Base-by-base conservation (phyloP, 2,888 invertebrate genomes). In the Heliconius sara region DNA sequence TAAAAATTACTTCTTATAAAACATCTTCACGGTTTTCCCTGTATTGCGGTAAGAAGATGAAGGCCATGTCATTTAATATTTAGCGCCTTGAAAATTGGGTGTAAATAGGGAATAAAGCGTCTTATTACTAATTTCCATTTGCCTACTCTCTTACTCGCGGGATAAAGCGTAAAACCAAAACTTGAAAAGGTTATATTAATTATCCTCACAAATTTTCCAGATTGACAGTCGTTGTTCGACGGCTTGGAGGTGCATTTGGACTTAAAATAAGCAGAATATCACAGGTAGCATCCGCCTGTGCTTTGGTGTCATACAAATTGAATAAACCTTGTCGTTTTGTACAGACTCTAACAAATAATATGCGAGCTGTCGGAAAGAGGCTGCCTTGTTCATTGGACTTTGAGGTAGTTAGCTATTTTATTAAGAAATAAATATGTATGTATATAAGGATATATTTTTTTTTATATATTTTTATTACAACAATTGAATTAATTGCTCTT, bases 181-280 rank as follows among this genome's bases (percentile, higher is more conserved):
- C 19, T 22, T 22, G 4, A n/a, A n/a, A 60, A n/a, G 60, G n/a
- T n/a, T n/a, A 60, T 1, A 60, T 12, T n/a, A n/a, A n/a, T 22
- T 60, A 3, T n/a, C 22, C n/a, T 10, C n/a, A 22, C 22, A 7
- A 39, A 3, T 60, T 60, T 60, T 60, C 1, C 9, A 60, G 60
- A 60, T 10, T 60, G 9, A 60, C n/a, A 60, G 83, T 87, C 2
- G 76, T 79, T 66, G 96, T 97, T 0, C 95, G 96, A 74, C 96
- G 98, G 72, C 84, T 97, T 1, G 98, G 98, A 0, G 98, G 98
- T 7, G 97, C 95, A 0, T 98, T 96, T 85, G 98, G 98, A 0
- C 94, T 95, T 0, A 98, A 98, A 90, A 95, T 97, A 82, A 94
- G 96, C 0, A 93, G 97, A 47, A 91, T 94, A 10, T 86, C 91